Evolutionary conservation across 2,888 invertebrate genomes (phyloP), one percentile per base, ranked within the genome.

Genomic region (Chrysina gloriosa): DNA sequence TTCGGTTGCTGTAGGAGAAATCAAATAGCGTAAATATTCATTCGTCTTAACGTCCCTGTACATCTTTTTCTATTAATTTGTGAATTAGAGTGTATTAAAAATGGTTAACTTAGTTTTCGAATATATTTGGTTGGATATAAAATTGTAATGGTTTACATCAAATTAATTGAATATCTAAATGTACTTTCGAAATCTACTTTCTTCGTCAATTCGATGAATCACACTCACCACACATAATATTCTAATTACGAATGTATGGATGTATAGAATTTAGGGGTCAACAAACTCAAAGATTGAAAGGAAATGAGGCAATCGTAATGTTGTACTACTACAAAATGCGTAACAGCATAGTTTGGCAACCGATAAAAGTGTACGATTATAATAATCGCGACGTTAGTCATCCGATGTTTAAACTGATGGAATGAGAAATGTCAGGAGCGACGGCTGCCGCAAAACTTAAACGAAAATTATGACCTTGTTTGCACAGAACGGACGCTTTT

Each of bases 341-440:
- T 61, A 61, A 19, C 42, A 42, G 42, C 27, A 45, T 19, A 36
- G 58, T 61, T 45, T 61, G 42, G 58, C 19, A 61, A 61, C 36
- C 58, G 58, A 61, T 61, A 61, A 61, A 61, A 61, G 23, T 27
- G 27, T 45, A 61, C 58, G 58, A 61, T 61, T 61, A 61, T 61
- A 61, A 42, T 42, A 61, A 61, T 61, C 42, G 58, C 31, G 5
- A 52, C 29, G 27, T 61, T 61, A 61, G 42, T 61, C 58, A 61
- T 61, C 58, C 42, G 14, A 42, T 61, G 45, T 25, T 61, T 61
- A 11, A 23, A 9, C 29, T 21, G 56, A 56, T 56, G 39, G 31
- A 56, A n/a, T 3, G 21, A 19, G n/a, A 36, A 34, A 36, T 23
- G 7, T 39, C n/a, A 7, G 7, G 23, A 56, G 19, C 31, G 23